Base-by-base conservation (phyloP, 1,140 invertebrate species). In the Hylaeus volcanicus region DNA sequence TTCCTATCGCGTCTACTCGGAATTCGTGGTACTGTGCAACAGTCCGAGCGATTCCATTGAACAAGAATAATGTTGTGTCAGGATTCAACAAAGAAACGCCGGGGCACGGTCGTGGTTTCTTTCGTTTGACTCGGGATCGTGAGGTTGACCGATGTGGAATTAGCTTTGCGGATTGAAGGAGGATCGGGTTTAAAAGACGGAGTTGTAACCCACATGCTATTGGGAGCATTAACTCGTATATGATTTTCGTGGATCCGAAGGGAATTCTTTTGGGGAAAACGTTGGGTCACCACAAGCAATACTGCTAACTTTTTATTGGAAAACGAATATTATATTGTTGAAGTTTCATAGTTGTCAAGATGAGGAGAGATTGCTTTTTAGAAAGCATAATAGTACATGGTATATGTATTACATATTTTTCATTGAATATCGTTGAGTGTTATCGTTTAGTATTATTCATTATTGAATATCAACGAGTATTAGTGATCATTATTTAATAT, bases 141-240 rank as follows among this genome's bases (percentile, higher is more conserved):
- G 45, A 43, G 45, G 55, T 43, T 71, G 66, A 45, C 56, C 5
- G 68, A 71, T 37, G 12, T 11, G 48, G 39, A 78, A 78, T 71
- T 78, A 70, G 2, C 56, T 78, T 53, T 56, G 4, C 15, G 45
- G 45, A 48, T 66, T 8, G 64, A 11, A 4, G 37, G 37, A 37
- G n/a, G 14, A 68, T 48, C 64, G n/a, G 6, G 41, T 58, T 69
- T 14, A 0, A 1, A 5, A 37, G 45, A 53, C 8, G 56, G 43
- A 72, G 39, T 12, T 15, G 70, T 58, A 41, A 26, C n/a, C n/a
- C 15, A 12, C 37, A 14, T 48, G 26, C 45, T 39, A 53, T 48
- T 2, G 14, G 9, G 48, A 48, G 26, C 48, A 39, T 48, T 69
- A 37, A 3, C 5, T 51, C 12, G 51, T 9, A 26, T 11, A 26